Evolutionary conservation across 1,140 invertebrate genomes (phyloP).

Genomic region (Heterodera carotae): DNA sequence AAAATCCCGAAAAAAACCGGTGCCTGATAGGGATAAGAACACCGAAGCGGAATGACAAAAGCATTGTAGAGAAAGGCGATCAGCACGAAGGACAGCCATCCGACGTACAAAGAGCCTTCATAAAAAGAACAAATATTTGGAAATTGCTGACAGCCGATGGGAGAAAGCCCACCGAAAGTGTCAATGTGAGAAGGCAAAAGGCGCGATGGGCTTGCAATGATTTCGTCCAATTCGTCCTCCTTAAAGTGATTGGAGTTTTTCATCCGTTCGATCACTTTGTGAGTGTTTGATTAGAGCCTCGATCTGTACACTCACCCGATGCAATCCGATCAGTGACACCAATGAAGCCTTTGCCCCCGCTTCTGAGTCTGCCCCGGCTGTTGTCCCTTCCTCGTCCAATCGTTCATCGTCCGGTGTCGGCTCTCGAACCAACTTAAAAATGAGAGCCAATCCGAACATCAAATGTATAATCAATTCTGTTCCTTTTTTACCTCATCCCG

Average conservation of each 20-base stretch:
- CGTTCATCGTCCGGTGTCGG: slow-evolving; percentile 45
- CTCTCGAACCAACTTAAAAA: slow-evolving; percentile 41
- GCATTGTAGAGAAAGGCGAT: slow-evolving; percentile 83
- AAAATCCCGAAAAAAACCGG: not conserved
- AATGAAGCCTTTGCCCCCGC: slow-evolving; percentile 44
- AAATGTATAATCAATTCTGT: slow-evolving; percentile 14
- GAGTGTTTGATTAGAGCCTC: not conserved
- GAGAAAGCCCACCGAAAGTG: slow-evolving; percentile 44
- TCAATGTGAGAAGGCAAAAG: slow-evolving; percentile 39
- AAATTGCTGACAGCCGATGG: not conserved
- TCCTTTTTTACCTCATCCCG: slow-evolving; percentile 14
- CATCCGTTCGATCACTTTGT: not conserved
- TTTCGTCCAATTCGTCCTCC: slow-evolving; percentile 25
- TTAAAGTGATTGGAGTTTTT: slow-evolving; percentile 24
- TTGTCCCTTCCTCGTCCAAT: slow-evolving; percentile 16
- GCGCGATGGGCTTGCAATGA: slow-evolving; percentile 8
- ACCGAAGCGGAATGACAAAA: slow-evolving; percentile 80
- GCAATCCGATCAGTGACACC: slow-evolving; percentile 61
- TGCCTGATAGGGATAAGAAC: slow-evolving; percentile 79
- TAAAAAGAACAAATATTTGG: slow-evolving; percentile 22
- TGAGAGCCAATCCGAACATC: not conserved
- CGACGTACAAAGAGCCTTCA: slow-evolving; percentile 75
- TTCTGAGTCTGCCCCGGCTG: slow-evolving; percentile 1
- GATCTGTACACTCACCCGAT: slow-evolving; percentile 33
- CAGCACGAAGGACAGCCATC: slow-evolving; percentile 80